Base-by-base conservation (phyloP, 2,113 vertebrate genomes). In the Riparia riparia region DNA sequence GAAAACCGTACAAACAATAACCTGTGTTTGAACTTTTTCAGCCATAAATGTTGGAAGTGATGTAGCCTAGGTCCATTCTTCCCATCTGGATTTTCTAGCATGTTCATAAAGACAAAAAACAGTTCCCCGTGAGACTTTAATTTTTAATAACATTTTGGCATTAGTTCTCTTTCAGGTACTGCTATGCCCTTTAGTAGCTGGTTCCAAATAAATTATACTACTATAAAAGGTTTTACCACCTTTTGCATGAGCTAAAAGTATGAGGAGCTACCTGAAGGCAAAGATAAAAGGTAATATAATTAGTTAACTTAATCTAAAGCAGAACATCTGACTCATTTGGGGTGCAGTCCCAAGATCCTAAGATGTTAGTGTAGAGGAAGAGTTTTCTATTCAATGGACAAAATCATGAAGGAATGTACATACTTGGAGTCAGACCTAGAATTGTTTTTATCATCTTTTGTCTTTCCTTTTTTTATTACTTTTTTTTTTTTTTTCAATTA, bases 61-160 rank as follows among this genome's bases (percentile, higher is more conserved):
- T 19, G 10, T 31, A 61, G 39, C 25, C 73, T 32, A 45, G 9
- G 42, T 56, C 50, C 61, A 10, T 72, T 76, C 45, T 42, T 86
- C 34, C 81, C 45, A 94, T 37, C 50, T 76, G 65, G n/a, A 54
- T 86, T 82, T 61, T 82, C 66, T 60, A 72, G 54, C 7, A 1
- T 57, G 49, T 37, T 85, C 73, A 82, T 63, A 84, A 82, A 66
- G 54, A 95, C 47, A n/a, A 54, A 96, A 93, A 93, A 73, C 45
- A 73, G 39, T 56, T 90, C 51, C 76, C 47, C 53, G 31, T 49
- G 64, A 92, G 91, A 66, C 87, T 80, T 90, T 86, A 93, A 85
- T 96, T 96, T 92, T 94, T 90, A 93, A 91, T 92, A 93, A 95
- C 71, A 90, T 92, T 97, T 95, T 92, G 76, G 51, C 86, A 90